Conservation (phyloP, 53 echinoderm and acorn worm genomes). For the Echinometra lucunter region DNA sequence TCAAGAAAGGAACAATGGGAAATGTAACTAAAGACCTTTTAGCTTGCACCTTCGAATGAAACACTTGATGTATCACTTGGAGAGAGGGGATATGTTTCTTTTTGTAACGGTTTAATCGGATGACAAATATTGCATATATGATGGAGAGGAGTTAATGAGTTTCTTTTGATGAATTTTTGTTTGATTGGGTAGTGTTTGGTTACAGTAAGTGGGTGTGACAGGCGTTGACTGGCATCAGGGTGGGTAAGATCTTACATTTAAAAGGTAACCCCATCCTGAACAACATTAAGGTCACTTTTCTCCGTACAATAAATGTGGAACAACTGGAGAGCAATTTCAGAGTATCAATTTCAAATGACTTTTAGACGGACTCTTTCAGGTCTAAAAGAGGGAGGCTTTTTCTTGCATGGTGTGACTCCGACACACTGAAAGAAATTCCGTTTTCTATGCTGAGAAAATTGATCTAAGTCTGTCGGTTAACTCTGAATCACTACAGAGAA, state of each 20-base stretch:
- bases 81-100: constrained; percentile 58
- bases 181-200: constrained; percentile 35
- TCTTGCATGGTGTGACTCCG: background rate
- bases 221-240: background rate
- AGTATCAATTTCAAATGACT: background rate
- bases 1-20: constrained; percentile 28
- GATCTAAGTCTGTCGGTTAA: too few relatives aligned
- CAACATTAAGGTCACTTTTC: constrained; percentile 3
- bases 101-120: constrained; percentile 62
- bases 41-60: constrained; percentile 31
- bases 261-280: background rate
- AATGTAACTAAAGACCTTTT: constrained; percentile 48
- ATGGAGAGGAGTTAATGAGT: constrained; percentile 58
- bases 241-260: background rate
- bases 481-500: too few relatives aligned
- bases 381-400: background rate
- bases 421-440: background rate
- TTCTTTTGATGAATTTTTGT: constrained; percentile 30
- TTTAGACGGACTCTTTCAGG: too few relatives aligned
- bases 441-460: background rate
- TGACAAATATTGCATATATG: constrained; percentile 37
- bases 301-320: background rate
- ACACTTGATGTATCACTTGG: constrained; percentile 21
- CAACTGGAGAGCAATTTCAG: background rate
- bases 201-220: background rate